Conservation (phyloP, 1,140 invertebrate species). For the Tribolium castaneum region DNA sequence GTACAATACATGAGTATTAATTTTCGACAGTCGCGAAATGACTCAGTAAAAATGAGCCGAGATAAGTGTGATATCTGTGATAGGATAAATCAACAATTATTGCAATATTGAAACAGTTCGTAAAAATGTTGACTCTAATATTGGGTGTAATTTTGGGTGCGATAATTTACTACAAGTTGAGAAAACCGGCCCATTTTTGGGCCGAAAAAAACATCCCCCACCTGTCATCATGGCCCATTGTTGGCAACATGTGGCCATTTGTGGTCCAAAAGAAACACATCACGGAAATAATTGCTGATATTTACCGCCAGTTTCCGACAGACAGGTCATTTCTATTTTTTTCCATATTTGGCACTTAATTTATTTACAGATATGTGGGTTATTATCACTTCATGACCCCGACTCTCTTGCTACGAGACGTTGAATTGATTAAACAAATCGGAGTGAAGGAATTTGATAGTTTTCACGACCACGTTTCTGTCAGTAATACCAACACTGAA, state of each 20-base stretch:
- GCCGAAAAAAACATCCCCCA: neutral
- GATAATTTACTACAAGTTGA: constrained; percentile 1
- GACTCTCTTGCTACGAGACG: constrained; percentile 68
- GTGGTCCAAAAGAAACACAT: neutral
- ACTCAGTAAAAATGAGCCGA: too few relatives aligned
- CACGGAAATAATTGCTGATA: neutral
- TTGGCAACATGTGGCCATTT: neutral
- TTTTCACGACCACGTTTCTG: constrained; percentile 56
- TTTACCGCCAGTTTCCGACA: neutral
- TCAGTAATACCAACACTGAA: constrained; percentile 47
- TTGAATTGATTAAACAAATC: constrained; percentile 63
- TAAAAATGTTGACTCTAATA: neutral
- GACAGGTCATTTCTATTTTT: neutral
- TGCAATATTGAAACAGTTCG: too few relatives aligned
- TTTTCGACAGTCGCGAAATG: too few relatives aligned
- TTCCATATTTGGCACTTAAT: neutral
- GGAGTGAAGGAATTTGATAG: constrained; percentile 63
- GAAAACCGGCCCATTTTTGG: neutral
- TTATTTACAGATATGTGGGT: neutral
- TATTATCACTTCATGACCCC: constrained; percentile 64
- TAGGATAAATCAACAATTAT: too few relatives aligned
- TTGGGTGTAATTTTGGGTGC: neutral
- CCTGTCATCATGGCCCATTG: neutral
- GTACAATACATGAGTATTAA: too few relatives aligned
- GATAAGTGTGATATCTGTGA: too few relatives aligned